Evolutionary conservation across 2,888 invertebrate genomes (phyloP).

Genomic region (Diaperis boleti): DNA sequence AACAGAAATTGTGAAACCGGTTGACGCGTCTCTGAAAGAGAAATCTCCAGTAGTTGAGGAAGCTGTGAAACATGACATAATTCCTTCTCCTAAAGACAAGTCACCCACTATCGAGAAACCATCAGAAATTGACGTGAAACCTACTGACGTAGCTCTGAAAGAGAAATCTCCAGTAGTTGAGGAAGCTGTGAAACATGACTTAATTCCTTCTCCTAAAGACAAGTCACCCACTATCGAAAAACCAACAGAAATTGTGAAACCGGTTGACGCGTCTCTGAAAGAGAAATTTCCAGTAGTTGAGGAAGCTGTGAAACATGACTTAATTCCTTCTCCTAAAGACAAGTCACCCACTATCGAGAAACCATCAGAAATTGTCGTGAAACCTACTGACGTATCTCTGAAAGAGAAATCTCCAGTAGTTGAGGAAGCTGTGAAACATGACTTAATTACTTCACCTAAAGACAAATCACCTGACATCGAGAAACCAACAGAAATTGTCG

Average conservation of each 20-base stretch:
- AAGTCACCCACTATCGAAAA: background rate
- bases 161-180: background rate
- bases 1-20: background rate
- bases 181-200: background rate
- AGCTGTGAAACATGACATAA: background rate
- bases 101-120: background rate
- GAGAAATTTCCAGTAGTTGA: background rate
- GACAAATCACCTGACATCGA: conserved; percentile 2
- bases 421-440: background rate
- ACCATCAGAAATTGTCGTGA: conserved; percentile 24
- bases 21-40: background rate
- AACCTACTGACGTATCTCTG: conserved; percentile 3
- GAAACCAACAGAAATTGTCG: background rate
- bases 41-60: background rate
- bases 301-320: background rate
- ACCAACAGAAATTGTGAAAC: conserved; percentile 25
- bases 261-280: conserved; percentile 2
- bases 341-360: background rate
- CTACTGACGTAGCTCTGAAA: background rate
- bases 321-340: conserved; percentile 8
- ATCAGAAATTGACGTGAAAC: background rate
- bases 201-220: conserved; percentile 6
- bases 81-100: conserved; percentile 2
- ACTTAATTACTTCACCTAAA: background rate
- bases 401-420: background rate